Conservation (phyloP, 2,888 invertebrate species). For the Drosophila colorata region DNA sequence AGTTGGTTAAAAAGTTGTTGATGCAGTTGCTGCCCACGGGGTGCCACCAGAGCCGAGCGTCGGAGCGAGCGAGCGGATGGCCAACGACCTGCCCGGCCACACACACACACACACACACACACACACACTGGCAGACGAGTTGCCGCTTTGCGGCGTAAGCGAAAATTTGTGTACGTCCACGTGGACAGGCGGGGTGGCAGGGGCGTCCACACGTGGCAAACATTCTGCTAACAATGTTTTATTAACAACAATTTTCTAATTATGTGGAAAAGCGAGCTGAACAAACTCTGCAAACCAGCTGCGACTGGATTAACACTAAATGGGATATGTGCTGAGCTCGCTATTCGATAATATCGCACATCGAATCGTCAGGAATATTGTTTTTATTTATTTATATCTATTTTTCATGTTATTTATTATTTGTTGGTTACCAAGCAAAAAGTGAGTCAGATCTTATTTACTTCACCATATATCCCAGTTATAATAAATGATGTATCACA, state of each 20-base stretch:
- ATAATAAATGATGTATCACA: too few species aligned
- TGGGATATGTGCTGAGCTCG: too few species aligned
- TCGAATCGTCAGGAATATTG: too few species aligned
- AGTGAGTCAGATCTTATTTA: too few species aligned
- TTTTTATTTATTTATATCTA: too few species aligned
- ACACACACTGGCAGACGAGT: constrained; percentile 64
- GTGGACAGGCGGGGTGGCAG: not conserved
- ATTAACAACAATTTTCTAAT: constrained; percentile 54
- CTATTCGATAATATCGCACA: too few species aligned
- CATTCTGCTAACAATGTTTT: constrained; percentile 52
- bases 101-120: too few species aligned
- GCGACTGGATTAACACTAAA: not conserved
- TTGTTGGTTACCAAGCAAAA: too few species aligned
- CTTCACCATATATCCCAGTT: too few species aligned
- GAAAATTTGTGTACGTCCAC: constrained; percentile 39
- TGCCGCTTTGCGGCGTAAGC: constrained; percentile 65
- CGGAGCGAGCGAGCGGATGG: constrained; percentile 26
- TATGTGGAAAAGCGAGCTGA: constrained; percentile 3
- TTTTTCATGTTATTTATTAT: too few species aligned
- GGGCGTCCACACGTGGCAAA: constrained; percentile 17
- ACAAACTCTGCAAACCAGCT: not conserved
- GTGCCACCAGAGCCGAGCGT: constrained; percentile 1
- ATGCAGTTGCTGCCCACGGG: constrained; percentile 57
- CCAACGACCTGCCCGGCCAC: constrained; percentile 67
- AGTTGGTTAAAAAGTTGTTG: constrained; percentile 79